A percentile compares a stretch with the other conserved stretches of the same genome.
These are phyloP conservation scores for Lasioglossum morio DNA, from an alignment of 2,888 invertebrate genomes.

Conservation along the genomic window DNA sequence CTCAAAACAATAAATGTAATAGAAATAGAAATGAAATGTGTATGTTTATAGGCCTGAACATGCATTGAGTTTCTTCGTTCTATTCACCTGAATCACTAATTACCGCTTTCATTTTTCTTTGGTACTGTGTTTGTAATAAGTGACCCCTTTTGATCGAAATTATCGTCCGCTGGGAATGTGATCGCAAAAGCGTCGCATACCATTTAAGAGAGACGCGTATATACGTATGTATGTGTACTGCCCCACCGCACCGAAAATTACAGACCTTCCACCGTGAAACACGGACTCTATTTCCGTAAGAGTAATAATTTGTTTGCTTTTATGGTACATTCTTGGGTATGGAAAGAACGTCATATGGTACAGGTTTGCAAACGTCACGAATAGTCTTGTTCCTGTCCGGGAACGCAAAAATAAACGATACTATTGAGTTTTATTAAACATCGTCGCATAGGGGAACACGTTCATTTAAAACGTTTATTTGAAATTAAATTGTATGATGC, in stretches of 20 bases:
- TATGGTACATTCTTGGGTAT: slow-evolving; percentile 42
- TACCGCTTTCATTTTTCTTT: neutral
- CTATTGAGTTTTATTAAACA: slow-evolving; percentile 1
- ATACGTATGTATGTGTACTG: slow-evolving; percentile 60
- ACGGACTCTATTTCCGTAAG: slow-evolving; percentile 46
- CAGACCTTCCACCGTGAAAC: slow-evolving; percentile 72
- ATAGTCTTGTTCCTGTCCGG: neutral
- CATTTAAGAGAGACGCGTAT: neutral
- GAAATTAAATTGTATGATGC: neutral
- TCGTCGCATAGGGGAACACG: neutral
- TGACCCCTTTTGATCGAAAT: neutral
- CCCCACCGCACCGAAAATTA: slow-evolving; percentile 75
- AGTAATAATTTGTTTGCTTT: slow-evolving; percentile 69
- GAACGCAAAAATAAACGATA: neutral
- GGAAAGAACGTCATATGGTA: slow-evolving; percentile 16
- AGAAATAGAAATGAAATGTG: neutral
- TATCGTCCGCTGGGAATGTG: slow-evolving; percentile 48
- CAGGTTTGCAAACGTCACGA: neutral
- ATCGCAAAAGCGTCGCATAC: slow-evolving; percentile 66
- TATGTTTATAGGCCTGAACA: neutral
- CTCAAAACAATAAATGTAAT: neutral
- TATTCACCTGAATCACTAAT: neutral
- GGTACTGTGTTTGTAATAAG: neutral
- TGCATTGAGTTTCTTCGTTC: neutral
- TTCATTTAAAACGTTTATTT: neutral